Base-by-base conservation (phyloP, 2,888 invertebrate species). In the Hartigia nigra region DNA sequence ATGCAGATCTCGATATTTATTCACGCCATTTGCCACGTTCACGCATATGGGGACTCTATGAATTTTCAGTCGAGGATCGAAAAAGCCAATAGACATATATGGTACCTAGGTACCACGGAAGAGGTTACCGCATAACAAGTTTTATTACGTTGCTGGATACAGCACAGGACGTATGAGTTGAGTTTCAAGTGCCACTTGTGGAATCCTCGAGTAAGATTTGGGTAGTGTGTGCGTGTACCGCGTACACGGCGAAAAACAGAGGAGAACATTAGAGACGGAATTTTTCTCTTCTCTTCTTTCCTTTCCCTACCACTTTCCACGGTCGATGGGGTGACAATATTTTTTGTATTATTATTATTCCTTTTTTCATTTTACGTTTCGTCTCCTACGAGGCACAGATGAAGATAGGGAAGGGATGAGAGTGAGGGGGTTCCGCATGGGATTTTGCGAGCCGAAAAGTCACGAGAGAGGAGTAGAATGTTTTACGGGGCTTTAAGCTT, bases 81-180 rank as follows among this genome's bases (percentile, higher is more conserved):
- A 23, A 55, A 55, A 55, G 55, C 9, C 23, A 55, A 55, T 55
- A 55, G 39, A 74, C 74, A 37, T n/a, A 31, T 12, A 70, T 0
- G 9, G 55, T 9, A 9, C 23, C 9, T 23, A 9, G 23, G 55
- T 55, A 23, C 9, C 23, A 23, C 23, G 23, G 55, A 55, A 55
- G 55, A 55, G 55, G 55, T 55, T 55, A 80, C 75, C 81, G 79
- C 80, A 76, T 82, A 84, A 84, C 77, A 79, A 85, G 81, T 79
- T 82, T 81, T 82, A 81, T 79, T 81, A 39, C 74, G 79, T 76
- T 55, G 74, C 69, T 76, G 76, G 76, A 79, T 81, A 81, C 82
- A 82, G 78, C 69, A 35, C 76, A 74, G 78, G 80, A 81, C 81
- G 82, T 83, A 85, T 82, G 83, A 85, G 80, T 82, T 83, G 83